phyloP scores from a whole-genome alignment of 1,140 invertebrate species.

The Drosophila lowei region DNA sequence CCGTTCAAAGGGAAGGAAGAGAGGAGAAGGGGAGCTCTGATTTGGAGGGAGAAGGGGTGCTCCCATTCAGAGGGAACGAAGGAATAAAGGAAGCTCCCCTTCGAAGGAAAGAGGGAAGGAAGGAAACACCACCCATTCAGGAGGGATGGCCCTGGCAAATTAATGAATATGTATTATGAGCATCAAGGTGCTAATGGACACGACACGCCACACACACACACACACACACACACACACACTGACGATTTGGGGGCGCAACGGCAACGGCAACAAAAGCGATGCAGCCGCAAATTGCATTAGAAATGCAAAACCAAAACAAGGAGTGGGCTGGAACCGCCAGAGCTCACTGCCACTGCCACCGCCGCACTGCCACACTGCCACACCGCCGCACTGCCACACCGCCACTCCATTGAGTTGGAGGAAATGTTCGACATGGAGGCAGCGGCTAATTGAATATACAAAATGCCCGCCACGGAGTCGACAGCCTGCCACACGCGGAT shows the following conservation, averaged over 20 bases:
- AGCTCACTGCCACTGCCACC: not conserved
- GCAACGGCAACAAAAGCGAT: conserved; percentile 60
- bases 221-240: too few species aligned
- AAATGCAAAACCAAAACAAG: conserved; percentile 79
- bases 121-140: conserved; percentile 1
- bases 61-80: too few species aligned
- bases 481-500: too few species aligned
- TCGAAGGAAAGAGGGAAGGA: not conserved
- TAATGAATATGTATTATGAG: conserved; percentile 80
- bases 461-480: conserved; percentile 48
- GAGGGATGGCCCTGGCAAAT: conserved; percentile 37
- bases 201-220: conserved; percentile 76
- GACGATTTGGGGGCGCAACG: conserved; percentile 53
- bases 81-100: not conserved
- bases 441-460: conserved; percentile 74
- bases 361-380: not conserved
- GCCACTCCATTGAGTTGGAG: conserved; percentile 33
- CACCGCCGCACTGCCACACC: too few species aligned
- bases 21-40: not conserved
- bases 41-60: too few species aligned
- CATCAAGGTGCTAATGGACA: conserved; percentile 81
- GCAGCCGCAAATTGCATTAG: conserved; percentile 78
- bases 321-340: conserved; percentile 24
- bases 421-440: conserved; percentile 53
- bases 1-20: not conserved